Percentiles rank a stretch among this genome's conserved stretches.
These are phyloP conservation scores for Pyralis farinalis DNA, from an alignment of 2,888 invertebrate species.

Conservation along the genomic window DNA sequence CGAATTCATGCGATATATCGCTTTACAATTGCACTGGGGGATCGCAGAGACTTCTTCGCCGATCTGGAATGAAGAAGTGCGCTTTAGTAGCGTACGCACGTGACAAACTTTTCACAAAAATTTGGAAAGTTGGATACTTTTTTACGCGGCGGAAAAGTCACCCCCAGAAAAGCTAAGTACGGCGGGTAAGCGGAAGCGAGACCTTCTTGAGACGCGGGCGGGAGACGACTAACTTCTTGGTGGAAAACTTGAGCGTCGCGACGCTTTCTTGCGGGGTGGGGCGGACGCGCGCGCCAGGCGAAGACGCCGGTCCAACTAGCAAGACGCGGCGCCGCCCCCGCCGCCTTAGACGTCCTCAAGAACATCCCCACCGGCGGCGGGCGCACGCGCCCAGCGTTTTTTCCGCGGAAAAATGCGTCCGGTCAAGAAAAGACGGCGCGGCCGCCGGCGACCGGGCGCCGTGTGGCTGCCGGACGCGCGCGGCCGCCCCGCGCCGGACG, in stretches of 20 bases:
- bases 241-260: conserved; percentile 80
- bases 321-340: conserved; percentile 79
- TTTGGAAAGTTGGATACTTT: conserved; percentile 22
- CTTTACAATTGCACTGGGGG: conserved; percentile 28
- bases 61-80: conserved; percentile 44
- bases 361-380: conserved; percentile 75
- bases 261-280: conserved; percentile 79
- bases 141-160: conserved; percentile 27
- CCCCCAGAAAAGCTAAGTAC: conserved; percentile 51
- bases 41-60: conserved; percentile 33
- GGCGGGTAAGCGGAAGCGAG: conserved; percentile 67
- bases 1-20: conserved; percentile 63
- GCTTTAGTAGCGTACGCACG: conserved; percentile 22
- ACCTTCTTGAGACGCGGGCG: conserved; percentile 80
- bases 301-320: conserved; percentile 80
- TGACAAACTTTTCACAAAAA: conserved; percentile 6
- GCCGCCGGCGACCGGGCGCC: conserved; percentile 42
- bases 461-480: conserved; percentile 30
- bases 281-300: conserved; percentile 76
- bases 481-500: conserved; percentile 32
- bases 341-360: conserved; percentile 77
- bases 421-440: conserved; percentile 75
- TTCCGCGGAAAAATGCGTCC: conserved; percentile 80
- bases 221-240: conserved; percentile 82
- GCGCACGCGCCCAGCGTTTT: conserved; percentile 78